Base-by-base conservation (phyloP, 2,113 vertebrate genomes). In the Daboia siamensis region DNA sequence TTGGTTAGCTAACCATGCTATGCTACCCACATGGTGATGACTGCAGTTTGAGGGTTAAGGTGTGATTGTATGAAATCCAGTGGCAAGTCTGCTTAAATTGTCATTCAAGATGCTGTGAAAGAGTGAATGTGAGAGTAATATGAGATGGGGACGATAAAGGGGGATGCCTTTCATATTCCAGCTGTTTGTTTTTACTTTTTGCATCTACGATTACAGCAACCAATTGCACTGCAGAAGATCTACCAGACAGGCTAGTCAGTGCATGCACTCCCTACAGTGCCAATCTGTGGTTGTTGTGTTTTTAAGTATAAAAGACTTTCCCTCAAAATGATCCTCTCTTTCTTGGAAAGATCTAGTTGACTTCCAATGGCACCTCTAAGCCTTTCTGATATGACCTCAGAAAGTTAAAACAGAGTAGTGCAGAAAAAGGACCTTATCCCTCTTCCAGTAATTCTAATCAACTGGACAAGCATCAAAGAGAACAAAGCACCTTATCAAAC, bases 151-250 rank as follows among this genome's bases (percentile, higher is more conserved):
- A 64, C 84, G 87, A 44, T 90, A 95, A 93, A 94, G 21, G 89
- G 92, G 87, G 95, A 92, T 80, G 3, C 6, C 15, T 64, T 95
- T 91, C 93, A 94, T 51, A 89, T 92, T 95, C 93, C 94, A 93
- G 87, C 89, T 86, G 17, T 84, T 57, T 15, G 86, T 57, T 48
- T 26, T 29, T 44, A 6, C 10, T 86, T 86, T 87, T 87, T 96
- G 94, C 87, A 95, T 95, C 94, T 97, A 95, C 94, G 55, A 11
- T 87, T 93, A 93, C 95, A 96, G 96, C 95, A 97, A 96, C 95
- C 94, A 69, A 90, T 95, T 20, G 93, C 0, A 61, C 94, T 51
- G 91, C 89, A 93, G 96, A 94, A 97, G 95, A 91, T 69, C 95
- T 92, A 94, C 93, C 93, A 92, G 84, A 46, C 26, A 93, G 93